Conservation (phyloP, 2,797 vertebrate species). For the Parotocinclus haroldoi region DNA sequence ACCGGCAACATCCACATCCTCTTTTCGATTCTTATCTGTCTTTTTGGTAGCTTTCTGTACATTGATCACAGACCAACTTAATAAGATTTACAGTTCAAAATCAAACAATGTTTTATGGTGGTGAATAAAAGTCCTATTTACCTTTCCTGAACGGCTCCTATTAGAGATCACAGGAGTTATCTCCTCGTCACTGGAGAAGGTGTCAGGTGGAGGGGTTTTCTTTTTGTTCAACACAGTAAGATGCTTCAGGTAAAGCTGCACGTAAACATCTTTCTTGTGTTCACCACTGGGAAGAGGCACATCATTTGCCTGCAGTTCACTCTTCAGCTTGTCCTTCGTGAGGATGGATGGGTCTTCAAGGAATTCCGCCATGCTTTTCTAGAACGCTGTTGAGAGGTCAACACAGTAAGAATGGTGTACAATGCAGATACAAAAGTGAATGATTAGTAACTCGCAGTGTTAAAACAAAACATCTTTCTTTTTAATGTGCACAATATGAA, state of each 20-base stretch:
- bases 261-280: conserved; percentile 89
- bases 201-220: conserved; percentile 60
- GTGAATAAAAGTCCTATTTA: conserved; percentile 56
- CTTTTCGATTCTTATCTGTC: conserved; percentile 78
- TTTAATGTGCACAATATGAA: no score
- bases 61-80: background rate
- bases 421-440: no score
- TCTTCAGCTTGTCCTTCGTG: conserved; percentile 94
- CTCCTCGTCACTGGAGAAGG: conserved; percentile 94
- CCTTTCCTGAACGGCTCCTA: conserved; percentile 75
- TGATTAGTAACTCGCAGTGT: no score
- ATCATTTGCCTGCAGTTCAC: conserved; percentile 84
- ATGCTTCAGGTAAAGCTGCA: conserved; percentile 92
- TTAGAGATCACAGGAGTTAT: conserved; percentile 70
- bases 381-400: background rate
- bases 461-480: no score
- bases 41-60: conserved; percentile 89
- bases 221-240: conserved; percentile 79
- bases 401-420: background rate
- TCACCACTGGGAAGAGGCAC: conserved; percentile 86
- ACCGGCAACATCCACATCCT: conserved; percentile 76
- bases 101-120: background rate
- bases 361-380: conserved; percentile 83
- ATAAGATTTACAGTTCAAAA: background rate
- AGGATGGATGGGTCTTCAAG: conserved; percentile 87